Conservation (phyloP, 2,888 invertebrate species). For the Ormyrus rosae region DNA sequence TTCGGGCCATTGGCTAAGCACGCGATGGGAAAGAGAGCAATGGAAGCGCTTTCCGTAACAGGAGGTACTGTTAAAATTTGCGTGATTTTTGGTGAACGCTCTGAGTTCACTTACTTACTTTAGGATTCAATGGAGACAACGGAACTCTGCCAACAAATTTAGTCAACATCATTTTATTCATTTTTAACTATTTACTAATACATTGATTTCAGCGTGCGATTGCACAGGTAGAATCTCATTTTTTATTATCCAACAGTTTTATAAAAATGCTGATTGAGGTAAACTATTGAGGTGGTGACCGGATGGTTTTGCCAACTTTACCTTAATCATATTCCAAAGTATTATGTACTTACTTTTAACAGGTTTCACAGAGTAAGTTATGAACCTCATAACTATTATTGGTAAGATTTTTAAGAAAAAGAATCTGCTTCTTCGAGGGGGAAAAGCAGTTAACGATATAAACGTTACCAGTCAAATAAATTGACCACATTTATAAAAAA, state of each 20-base stretch:
- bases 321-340: slow-evolving; percentile 49
- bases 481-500: slow-evolving; percentile 6
- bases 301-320: slow-evolving; percentile 8
- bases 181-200: slow-evolving; percentile 50
- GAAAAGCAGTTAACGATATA: slow-evolving; percentile 73
- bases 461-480: slow-evolving; percentile 17
- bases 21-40: slow-evolving; percentile 37
- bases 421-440: slow-evolving; percentile 75
- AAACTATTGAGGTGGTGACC: slow-evolving; percentile 1
- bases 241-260: slow-evolving; percentile 23
- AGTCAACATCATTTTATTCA: slow-evolving; percentile 9
- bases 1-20: slow-evolving; percentile 48
- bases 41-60: slow-evolving; percentile 57
- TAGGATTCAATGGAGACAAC: slow-evolving; percentile 51
- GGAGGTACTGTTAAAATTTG: slow-evolving; percentile 64
- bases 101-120: slow-evolving; percentile 55
- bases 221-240: slow-evolving; percentile 22
- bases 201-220: slow-evolving; percentile 45
- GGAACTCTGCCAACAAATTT: slow-evolving; percentile 28
- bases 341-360: slow-evolving; percentile 35
- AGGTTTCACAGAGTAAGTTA: slow-evolving; percentile 54
- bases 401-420: slow-evolving; percentile 66
- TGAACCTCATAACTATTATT: slow-evolving; percentile 32
- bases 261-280: slow-evolving; percentile 47
- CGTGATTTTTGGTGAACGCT: slow-evolving; percentile 61